Evolutionary conservation across 2,888 invertebrate species (phyloP), one percentile per base, ranked within the genome.

Genomic region (Mesorhabditis belari): DNA sequence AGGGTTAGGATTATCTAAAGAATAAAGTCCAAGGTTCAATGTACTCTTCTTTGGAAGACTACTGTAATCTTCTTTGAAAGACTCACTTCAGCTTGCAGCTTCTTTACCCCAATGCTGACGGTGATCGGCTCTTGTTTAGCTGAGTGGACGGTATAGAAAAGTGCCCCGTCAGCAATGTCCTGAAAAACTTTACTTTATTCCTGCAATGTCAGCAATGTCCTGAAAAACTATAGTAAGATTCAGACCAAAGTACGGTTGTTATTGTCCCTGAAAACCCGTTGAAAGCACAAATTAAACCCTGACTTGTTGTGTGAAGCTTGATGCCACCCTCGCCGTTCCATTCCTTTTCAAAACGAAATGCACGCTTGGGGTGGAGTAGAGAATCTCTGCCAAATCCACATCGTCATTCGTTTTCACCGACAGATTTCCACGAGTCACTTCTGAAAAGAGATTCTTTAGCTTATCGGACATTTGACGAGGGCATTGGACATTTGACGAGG

Each of bases 361-460:
- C 6, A 44, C 50, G 24, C 64, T 55, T 17, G 60, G 61, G n/a
- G 65, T 62, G 17, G 56, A 49, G 58, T 70, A 76, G 26, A 65
- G 58, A 26, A 77, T 69, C 12, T 71, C 68, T 12, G 59, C 60
- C 6, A 58, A 44, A 44, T 62, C 63, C 12, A 74, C 69, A 62
- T 76, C 73, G 44, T 73, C 23, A 61, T 74, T 76, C 1, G 75
- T 73, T 24, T 57, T 29, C 9, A 75, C 70, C 5, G 69, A 68
- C 44, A 76, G 60, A 53, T 73, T 71, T 19, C 57, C 55, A 0
- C 65, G 58, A 0, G 61, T 51, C 3, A 65, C 26, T 28, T 52
- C 68, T 60, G 49, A 51, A 58, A n/a, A n/a, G n/a, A n/a, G n/a
- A n/a, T n/a, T n/a, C n/a, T n/a, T n/a, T n/a, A n/a, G n/a, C n/a